Percentiles rank a stretch among this genome's conserved stretches.
Conservation (phyloP, 1,140 invertebrate genomes). For the Listronotus bonariensis region DNA sequence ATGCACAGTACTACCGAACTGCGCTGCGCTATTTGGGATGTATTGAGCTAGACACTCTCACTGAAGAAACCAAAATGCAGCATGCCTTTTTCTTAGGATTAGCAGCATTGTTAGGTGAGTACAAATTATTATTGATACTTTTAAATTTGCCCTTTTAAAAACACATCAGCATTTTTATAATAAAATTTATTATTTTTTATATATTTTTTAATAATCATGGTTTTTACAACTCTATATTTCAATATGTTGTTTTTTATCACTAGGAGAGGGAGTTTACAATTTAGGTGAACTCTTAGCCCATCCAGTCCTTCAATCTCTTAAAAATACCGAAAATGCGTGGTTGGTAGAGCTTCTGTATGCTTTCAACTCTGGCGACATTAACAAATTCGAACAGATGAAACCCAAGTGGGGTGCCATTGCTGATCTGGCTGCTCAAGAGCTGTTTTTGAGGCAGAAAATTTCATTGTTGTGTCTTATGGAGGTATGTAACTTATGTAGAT, state of each 20-base stretch:
- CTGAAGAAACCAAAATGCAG: conserved; percentile 71
- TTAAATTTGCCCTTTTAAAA: too few relatives aligned
- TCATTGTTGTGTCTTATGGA: conserved; percentile 96
- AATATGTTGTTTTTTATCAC: neutral
- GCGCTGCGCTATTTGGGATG: conserved; percentile 95
- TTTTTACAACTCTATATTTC: too few relatives aligned
- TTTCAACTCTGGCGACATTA: conserved; percentile 91
- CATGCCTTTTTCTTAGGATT: conserved; percentile 91
- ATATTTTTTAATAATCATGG: too few relatives aligned
- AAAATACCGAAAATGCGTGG: conserved; percentile 84
- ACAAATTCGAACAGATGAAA: conserved; percentile 81
- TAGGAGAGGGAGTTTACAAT: conserved; percentile 94
- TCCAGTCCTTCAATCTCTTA: conserved; percentile 87
- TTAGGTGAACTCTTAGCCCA: conserved; percentile 96
- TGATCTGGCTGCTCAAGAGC: conserved; percentile 85
- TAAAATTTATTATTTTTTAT: too few relatives aligned
- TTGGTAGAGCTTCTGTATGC: conserved; percentile 87
- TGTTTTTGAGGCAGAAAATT: conserved; percentile 88
- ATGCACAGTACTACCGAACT: conserved; percentile 93
- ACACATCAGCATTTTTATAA: too few relatives aligned
- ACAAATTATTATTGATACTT: neutral
- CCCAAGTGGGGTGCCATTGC: conserved; percentile 81
- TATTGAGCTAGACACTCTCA: conserved; percentile 73
- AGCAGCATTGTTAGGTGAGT: conserved; percentile 76
- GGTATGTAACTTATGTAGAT: conserved; percentile 56